A percentile compares a stretch with the other conserved stretches of the same genome.
These are phyloP conservation scores for Furnarius figulus DNA, from an alignment of 2,113 vertebrate species.

Conservation along the genomic window DNA sequence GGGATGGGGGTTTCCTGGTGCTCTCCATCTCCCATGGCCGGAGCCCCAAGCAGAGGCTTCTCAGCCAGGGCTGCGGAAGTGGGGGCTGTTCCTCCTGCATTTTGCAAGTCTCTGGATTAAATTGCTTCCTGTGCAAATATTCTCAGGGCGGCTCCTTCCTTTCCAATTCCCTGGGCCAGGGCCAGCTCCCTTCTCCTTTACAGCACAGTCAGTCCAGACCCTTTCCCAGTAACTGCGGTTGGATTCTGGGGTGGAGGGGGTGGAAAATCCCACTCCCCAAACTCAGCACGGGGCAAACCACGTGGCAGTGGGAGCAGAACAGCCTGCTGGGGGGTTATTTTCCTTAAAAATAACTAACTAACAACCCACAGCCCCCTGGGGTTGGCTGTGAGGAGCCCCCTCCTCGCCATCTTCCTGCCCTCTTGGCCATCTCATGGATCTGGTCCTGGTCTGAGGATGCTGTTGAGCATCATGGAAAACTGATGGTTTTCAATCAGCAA, in stretches of 20 bases:
- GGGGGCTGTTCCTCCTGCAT: neutral
- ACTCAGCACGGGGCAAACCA: neutral
- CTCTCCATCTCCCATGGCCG: fast-evolving
- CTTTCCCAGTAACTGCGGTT: neutral
- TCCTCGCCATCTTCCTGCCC: neutral
- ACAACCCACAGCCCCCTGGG: fast-evolving
- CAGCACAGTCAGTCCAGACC: neutral
- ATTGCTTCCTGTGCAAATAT: conserved; percentile 57
- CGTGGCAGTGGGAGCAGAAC: neutral
- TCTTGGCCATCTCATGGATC: fast-evolving
- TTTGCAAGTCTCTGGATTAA: neutral
- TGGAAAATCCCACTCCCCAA: neutral
- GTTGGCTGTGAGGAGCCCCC: neutral
- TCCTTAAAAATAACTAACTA: neutral
- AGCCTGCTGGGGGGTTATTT: neutral
- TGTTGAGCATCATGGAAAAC: neutral
- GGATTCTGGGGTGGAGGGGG: neutral
- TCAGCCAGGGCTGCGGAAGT: neutral
- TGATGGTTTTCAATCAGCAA: neutral
- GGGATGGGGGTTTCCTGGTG: neutral
- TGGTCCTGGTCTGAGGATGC: neutral
- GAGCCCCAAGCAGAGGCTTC: neutral
- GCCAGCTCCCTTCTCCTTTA: neutral
- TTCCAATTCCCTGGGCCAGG: neutral
- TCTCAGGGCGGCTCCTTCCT: conserved; percentile 55